Evolutionary conservation across 1,140 invertebrate genomes (phyloP).

Genomic region (Anthonomus grandis): DNA sequence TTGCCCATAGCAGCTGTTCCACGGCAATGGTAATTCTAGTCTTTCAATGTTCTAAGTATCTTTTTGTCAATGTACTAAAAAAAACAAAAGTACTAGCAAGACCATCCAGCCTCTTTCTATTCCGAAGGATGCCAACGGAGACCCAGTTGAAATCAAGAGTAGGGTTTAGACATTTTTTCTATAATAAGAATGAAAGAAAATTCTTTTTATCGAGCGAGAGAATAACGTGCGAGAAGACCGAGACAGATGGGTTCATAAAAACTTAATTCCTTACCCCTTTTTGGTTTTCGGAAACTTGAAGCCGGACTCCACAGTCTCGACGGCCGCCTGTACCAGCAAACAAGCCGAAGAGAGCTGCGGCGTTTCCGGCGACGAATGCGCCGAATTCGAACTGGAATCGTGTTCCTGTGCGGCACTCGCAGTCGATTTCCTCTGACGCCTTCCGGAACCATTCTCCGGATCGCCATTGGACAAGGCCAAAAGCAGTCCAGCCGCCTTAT

Average conservation of each 20-base stretch:
- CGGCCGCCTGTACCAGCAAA: conserved; percentile 73
- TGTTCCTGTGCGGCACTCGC: conserved; percentile 48
- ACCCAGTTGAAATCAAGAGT: too few relatives aligned
- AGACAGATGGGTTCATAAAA: conserved; percentile 9
- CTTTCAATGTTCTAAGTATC: too few relatives aligned
- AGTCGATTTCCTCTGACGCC: too few relatives aligned
- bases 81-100: too few relatives aligned
- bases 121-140: too few relatives aligned
- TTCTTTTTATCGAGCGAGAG: too few relatives aligned
- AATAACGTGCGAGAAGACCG: not conserved
- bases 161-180: too few relatives aligned
- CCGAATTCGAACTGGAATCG: conserved; percentile 46
- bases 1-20: too few relatives aligned
- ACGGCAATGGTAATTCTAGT: too few relatives aligned
- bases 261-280: conserved; percentile 54
- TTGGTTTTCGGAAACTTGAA: conserved; percentile 91
- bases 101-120: too few relatives aligned
- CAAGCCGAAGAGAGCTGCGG: conserved; percentile 67
- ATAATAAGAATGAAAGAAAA: too few relatives aligned
- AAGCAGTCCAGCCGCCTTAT: conserved; percentile 57
- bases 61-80: too few relatives aligned
- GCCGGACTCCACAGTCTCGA: conserved; percentile 69
- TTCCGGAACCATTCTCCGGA: conserved; percentile 20
- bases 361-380: conserved; percentile 56
- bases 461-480: conserved; percentile 57